These are phyloP conservation scores for Coilia nasus DNA, from an alignment of 2,797 vertebrate genomes.

Conservation along the genomic window DNA sequence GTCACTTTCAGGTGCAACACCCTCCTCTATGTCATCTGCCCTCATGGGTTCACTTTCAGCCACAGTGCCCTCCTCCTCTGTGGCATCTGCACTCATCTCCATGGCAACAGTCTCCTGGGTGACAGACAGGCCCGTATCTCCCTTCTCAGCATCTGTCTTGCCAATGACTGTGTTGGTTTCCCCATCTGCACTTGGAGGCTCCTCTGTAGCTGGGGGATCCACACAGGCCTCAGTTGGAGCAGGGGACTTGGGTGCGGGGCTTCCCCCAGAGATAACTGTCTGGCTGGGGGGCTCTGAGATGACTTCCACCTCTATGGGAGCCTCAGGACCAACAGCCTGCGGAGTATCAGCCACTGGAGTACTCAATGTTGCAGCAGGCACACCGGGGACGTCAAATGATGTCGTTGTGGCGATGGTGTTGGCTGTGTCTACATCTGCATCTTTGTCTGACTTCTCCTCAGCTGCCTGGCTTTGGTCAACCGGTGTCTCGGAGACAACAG, in stretches of 20 bases:
- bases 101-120: not conserved
- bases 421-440: not conserved
- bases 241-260: not conserved
- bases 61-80: slow-evolving; percentile 28
- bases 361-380: not conserved
- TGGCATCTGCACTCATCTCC: not conserved
- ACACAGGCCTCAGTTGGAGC: slow-evolving; percentile 4
- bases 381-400: not conserved
- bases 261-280: not conserved
- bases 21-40: not conserved
- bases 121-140: not conserved
- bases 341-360: not conserved
- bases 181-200: not conserved
- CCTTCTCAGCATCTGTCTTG: not conserved
- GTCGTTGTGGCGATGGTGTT: not conserved
- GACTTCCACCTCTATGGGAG: not conserved
- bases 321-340: not conserved
- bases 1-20: slow-evolving; percentile 39
- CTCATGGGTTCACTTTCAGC: too few relatives aligned
- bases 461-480: not conserved
- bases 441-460: not conserved
- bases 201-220: not conserved
- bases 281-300: not conserved
- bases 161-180: not conserved
- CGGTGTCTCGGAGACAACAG: not conserved